Conservation (phyloP, 2,797 vertebrate genomes). For the Chloroceryle inda region DNA sequence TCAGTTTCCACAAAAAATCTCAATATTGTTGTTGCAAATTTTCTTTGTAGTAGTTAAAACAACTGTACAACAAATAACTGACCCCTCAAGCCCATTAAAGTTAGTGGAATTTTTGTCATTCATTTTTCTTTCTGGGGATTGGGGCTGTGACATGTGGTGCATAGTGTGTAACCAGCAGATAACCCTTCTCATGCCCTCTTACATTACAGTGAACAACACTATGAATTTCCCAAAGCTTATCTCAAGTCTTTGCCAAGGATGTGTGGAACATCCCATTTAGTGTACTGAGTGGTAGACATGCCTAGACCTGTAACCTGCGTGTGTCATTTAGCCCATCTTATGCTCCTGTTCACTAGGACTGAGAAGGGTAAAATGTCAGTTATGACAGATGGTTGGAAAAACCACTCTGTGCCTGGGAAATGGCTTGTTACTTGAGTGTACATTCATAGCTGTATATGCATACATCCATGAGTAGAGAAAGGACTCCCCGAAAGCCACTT, state of each 20-base stretch:
- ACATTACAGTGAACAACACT: not conserved
- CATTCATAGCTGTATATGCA: not conserved
- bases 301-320: not conserved
- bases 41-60: not conserved
- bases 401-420: not conserved
- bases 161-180: not conserved
- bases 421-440: not conserved
- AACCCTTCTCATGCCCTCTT: not conserved
- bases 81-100: not conserved
- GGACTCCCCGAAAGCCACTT: not conserved
- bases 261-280: not conserved
- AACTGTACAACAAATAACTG: not conserved
- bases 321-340: not conserved
- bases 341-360: not conserved
- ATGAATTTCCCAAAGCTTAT: not conserved
- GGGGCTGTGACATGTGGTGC: not conserved
- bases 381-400: fast-evolving
- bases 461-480: not conserved
- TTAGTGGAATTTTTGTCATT: not conserved
- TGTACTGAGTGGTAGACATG: not conserved
- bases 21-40: not conserved
- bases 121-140: not conserved
- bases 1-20: not conserved
- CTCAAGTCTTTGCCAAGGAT: not conserved
- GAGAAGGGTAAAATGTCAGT: not conserved